Base-by-base conservation (phyloP, 2,113 vertebrate species). In the Campylomormyrus tamandua region DNA sequence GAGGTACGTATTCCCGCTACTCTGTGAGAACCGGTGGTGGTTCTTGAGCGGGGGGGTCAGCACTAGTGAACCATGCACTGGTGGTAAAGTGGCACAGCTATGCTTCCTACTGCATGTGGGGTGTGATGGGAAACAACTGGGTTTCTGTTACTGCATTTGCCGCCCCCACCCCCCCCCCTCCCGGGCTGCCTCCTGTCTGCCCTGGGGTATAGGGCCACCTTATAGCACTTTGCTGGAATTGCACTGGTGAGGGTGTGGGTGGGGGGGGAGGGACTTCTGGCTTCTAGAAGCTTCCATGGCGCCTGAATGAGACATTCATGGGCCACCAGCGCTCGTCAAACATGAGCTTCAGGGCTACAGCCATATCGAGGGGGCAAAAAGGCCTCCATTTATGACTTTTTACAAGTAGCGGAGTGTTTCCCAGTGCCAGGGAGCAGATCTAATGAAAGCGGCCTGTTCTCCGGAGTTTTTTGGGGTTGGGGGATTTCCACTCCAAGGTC, bases 381-480 rank as follows among this genome's bases (percentile, higher is more conserved):
- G 85, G 91, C 90, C 83, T 80, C 90, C 80, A 92, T 92, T 93
- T 90, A 93, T 89, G 31, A 31, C 17, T 27, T 2, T 21, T 87
- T 86, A 93, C 92, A 93, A 91, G 89, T 87, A 90, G 89, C 90
- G 15, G 56, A 90, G 91, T 93, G 91, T 93, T 90, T 15, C 31
- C 48, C 52, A 45, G 49, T 9, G 27, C 49, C 17, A 0, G 85
- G 5, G n/a, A 35, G 31, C 49, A 7, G 27, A 31, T 17, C n/a
- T 21, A 56, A 56, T 87, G 85, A 87, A 53, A 53, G 49, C 50
- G 31, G 49, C 17, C 85, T 19, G 27, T 87, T 87, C 85, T 35
- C 13, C 5, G 5, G 31, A 8, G 24, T 19, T 13, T 19, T 24
- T 53, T 3, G 85, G 85, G 50, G 24, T 19, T 2, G 6, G 11